Percentiles rank a stretch among this genome's conserved stretches.
phyloP scores from a whole-genome alignment of 2,113 vertebrate species.

The Odocoileus virginianus region DNA sequence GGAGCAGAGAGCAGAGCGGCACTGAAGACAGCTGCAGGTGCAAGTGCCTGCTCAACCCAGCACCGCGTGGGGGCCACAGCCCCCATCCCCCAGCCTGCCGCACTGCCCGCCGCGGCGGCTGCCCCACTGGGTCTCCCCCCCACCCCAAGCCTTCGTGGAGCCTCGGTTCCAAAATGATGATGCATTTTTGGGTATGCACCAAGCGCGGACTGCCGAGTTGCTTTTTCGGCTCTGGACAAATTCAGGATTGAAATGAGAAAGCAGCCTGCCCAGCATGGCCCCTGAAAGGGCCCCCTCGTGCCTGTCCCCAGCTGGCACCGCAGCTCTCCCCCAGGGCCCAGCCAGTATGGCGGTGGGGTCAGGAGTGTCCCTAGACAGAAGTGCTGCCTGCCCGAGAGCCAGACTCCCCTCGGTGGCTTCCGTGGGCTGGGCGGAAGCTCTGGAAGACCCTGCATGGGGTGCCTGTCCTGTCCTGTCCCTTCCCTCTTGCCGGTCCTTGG shows the following conservation, averaged over 20 bases:
- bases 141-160: background rate
- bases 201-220: background rate
- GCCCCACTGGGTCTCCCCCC: background rate
- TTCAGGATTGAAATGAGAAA: background rate
- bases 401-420: too few species aligned
- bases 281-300: rapidly evolving
- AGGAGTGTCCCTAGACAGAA: background rate
- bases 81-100: background rate
- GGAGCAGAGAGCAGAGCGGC: background rate
- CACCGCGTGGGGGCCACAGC: rapidly evolving
- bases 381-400: background rate
- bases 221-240: background rate
- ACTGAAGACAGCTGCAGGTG: background rate
- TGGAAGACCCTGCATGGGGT: rapidly evolving
- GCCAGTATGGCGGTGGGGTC: too few species aligned
- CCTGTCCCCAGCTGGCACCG: background rate
- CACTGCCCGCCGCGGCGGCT: rapidly evolving
- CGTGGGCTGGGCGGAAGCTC: background rate
- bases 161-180: conserved; percentile 44
- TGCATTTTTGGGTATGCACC: conserved; percentile 76
- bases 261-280: rapidly evolving
- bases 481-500: background rate
- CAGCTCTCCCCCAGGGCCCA: background rate
- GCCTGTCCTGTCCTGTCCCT: background rate
- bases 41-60: background rate